phyloP scores from a whole-genome alignment of 2,113 vertebrate species.

The human region GRCh38 chr7:30500001-30500500 shows the following conservation, averaged over 20 bases:
- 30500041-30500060: not conserved
- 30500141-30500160: not conserved
- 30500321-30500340: not conserved
- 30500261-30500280: not conserved
- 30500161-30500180: slow-evolving; percentile 22
- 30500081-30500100: slow-evolving; percentile 1
- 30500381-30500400: not conserved
- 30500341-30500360: not conserved
- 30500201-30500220: not conserved
- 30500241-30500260: slow-evolving; percentile 9
- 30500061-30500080: not conserved
- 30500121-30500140: not conserved
- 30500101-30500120: not conserved
- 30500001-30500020: not conserved
- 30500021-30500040: not conserved
- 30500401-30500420: not conserved
- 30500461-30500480: not conserved
- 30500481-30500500: slow-evolving; percentile 13
- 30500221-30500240: not conserved
- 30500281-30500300: slow-evolving; percentile 12
- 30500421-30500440: not conserved
- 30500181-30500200: slow-evolving; percentile 15
- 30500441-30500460: slow-evolving; percentile 14
- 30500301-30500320: not conserved
- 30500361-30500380: not conserved